These are phyloP conservation scores for Pentamera pediparva DNA, from an alignment of 53 echinoderm and acorn worm genomes.

Conservation along the genomic window DNA sequence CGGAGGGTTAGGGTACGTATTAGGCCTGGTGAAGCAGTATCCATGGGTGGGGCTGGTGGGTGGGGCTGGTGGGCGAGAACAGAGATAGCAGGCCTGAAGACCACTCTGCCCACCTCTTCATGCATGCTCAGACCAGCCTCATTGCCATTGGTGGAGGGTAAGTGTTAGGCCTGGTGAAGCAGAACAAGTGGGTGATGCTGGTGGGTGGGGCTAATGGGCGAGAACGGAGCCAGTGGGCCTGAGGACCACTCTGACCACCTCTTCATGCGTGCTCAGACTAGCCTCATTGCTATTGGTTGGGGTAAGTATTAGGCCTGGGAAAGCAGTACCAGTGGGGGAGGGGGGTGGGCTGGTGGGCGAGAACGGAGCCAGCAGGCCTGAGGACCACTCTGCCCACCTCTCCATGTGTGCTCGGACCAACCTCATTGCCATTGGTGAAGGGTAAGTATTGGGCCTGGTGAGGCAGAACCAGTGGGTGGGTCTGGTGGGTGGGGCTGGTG, in stretches of 20 bases:
- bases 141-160: slow-evolving; percentile 96
- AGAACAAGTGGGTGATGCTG: background rate
- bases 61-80: slow-evolving; percentile 31
- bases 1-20: slow-evolving; percentile 69
- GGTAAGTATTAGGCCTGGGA: background rate
- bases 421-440: slow-evolving; percentile 81
- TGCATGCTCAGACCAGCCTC: slow-evolving; percentile 53
- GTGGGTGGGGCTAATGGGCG: slow-evolving; percentile 59
- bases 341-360: slow-evolving; percentile 53
- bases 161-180: background rate
- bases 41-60: slow-evolving; percentile 86
- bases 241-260: slow-evolving; percentile 58
- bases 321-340: background rate
- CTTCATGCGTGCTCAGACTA: slow-evolving; percentile 70
- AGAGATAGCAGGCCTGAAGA: slow-evolving; percentile 34
- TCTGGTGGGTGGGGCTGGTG: slow-evolving; percentile 69
- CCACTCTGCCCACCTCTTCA: slow-evolving; percentile 67
- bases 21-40: slow-evolving; percentile 41
- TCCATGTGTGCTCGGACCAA: slow-evolving; percentile 68
- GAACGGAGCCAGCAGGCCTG: slow-evolving; percentile 5
- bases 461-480: no score
- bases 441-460: no score
- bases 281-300: slow-evolving; percentile 60
- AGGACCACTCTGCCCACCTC: slow-evolving; percentile 59
- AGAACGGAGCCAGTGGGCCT: slow-evolving; percentile 5